Conservation (phyloP, 2,797 vertebrate species). For the Podarcis lilfordi region DNA sequence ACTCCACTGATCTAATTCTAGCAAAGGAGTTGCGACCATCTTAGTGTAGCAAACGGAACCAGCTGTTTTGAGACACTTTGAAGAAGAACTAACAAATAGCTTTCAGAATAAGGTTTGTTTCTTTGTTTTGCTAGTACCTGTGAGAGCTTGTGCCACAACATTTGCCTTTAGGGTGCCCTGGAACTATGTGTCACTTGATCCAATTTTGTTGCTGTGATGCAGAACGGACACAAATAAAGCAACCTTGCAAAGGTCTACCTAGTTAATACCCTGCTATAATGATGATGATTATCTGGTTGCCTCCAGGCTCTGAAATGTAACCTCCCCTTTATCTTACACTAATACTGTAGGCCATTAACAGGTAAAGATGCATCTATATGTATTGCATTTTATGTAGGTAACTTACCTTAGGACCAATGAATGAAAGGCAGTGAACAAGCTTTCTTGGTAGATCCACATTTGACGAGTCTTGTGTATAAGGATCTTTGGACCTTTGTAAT, state of each 20-base stretch:
- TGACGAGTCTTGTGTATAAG: no score
- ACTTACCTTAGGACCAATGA: no score
- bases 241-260: neutral
- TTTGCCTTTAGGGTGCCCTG: neutral
- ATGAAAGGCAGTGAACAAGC: no score
- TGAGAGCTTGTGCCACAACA: neutral
- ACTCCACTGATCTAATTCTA: neutral
- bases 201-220: neutral
- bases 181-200: neutral
- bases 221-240: neutral
- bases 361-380: no score
- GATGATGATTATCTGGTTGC: no score
- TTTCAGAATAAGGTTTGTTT: neutral
- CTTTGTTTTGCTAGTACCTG: neutral
- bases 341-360: no score
- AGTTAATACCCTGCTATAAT: neutral
- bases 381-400: neutral
- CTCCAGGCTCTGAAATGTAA: no score
- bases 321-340: no score
- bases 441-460: no score
- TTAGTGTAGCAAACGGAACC: neutral
- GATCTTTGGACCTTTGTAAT: no score
- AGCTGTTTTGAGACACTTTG: neutral
- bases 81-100: neutral
- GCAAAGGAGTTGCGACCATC: neutral